phyloP scores from a whole-genome alignment of 1,140 invertebrate species.

The Cydia fagiglandana region DNA sequence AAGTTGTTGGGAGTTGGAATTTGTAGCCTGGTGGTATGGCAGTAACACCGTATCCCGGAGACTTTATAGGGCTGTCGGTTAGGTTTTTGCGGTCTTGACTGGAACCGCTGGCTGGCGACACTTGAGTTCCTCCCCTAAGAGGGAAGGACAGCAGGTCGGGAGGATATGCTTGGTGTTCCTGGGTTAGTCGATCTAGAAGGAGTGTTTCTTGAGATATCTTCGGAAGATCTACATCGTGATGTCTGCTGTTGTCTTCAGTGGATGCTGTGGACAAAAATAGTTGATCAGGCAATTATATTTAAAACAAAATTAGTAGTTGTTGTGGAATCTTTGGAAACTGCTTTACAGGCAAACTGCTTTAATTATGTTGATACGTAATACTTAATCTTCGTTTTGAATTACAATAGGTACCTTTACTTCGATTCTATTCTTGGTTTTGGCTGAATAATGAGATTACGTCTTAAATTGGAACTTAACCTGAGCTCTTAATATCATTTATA shows the following conservation, averaged over 20 bases:
- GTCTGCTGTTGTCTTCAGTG: constrained; percentile 80
- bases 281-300: neutral
- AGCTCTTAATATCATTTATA: too few species aligned
- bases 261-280: constrained; percentile 62
- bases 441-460: too few species aligned
- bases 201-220: constrained; percentile 70
- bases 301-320: too few species aligned
- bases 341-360: too few species aligned
- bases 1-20: constrained; percentile 83
- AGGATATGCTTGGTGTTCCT: constrained; percentile 81
- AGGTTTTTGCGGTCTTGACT: constrained; percentile 79
- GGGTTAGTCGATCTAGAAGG: constrained; percentile 71
- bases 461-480: too few species aligned
- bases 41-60: constrained; percentile 78
- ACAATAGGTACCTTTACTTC: too few species aligned
- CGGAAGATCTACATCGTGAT: constrained; percentile 73
- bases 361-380: too few species aligned
- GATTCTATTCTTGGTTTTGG: too few species aligned
- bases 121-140: constrained; percentile 77
- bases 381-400: too few species aligned
- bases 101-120: constrained; percentile 84
- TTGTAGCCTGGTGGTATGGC: constrained; percentile 81
- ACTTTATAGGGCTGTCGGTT: constrained; percentile 73
- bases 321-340: too few species aligned
- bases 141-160: constrained; percentile 91